A percentile compares a stretch with the other conserved stretches of the same genome.
Conservation (phyloP, 2,797 vertebrate species). For the Dromococcyx pavoninus region DNA sequence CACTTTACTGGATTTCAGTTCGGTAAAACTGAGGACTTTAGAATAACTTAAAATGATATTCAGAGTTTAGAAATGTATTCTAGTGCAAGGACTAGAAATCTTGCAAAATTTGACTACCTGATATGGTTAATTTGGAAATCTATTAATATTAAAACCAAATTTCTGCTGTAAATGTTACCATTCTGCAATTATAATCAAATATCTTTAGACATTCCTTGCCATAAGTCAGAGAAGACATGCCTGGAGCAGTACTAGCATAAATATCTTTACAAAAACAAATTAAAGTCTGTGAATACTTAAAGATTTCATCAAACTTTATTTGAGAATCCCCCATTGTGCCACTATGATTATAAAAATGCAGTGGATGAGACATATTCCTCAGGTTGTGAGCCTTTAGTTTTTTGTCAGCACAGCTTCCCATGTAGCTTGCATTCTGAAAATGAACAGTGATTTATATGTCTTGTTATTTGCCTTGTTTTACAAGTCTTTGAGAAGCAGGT, state of each 20-base stretch:
- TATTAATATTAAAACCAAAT: neutral
- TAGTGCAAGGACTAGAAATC: neutral
- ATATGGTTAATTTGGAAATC: neutral
- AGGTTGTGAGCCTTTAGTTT: neutral
- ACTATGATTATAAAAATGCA: neutral
- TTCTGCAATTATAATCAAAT: neutral
- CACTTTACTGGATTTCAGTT: neutral
- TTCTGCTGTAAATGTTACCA: neutral
- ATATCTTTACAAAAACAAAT: neutral
- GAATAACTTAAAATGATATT: neutral
- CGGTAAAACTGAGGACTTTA: neutral
- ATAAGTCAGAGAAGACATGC: neutral
- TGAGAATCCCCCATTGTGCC: neutral
- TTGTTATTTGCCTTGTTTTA: neutral
- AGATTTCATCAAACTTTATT: neutral
- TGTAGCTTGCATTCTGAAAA: neutral
- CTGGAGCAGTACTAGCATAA: neutral
- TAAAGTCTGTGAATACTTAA: neutral
- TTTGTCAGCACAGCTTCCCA: neutral
- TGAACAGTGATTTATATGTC: neutral
- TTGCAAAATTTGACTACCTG: neutral
- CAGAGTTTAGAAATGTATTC: neutral
- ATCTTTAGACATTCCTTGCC: neutral
- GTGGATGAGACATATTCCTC: neutral
- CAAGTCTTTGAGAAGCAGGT: neutral